Evolutionary conservation across 1,140 invertebrate genomes (phyloP), one percentile per base, ranked within the genome.

Genomic region (Hylaeus volcanicus): DNA sequence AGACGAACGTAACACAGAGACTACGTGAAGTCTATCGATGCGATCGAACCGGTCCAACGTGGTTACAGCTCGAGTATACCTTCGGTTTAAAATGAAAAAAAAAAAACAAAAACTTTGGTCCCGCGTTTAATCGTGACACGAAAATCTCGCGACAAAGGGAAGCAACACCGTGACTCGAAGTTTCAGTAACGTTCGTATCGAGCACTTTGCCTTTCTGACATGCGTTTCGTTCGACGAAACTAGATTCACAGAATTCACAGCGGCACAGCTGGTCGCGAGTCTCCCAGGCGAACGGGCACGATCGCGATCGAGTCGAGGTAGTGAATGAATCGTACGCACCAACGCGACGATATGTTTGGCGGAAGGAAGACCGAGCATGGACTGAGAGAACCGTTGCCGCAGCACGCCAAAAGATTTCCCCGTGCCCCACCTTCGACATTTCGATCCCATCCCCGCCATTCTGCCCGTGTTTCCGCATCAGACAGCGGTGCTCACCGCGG

Each of bases 401-500:
- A 79, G 68, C 75, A 79, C 68, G 56, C 75, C 76, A 76, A 61
- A 75, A 61, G 51, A 70, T 76, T 51, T 48, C 68, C 45, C 65
- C 6, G 1, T 56, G 48, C 48, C 60, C 41, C 79, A 39, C 73
- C 43, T 26, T 61, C 8, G n/a, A 1, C 76, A 61, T 53, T 39
- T 5, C 51, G 3, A 11, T 64, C 69, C 85, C 12, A 86, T 84
- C 85, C 85, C 85, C 61, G 48, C 77, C 43, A 37, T 5, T 5
- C 1, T 3, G 26, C 5, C 6, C 58, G 9, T 56, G 14, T 79
- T 86, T 86, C 85, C 76, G 77, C 81, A 83, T 86, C 55, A 66
- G 3, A 5, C 85, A 86, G 85, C 81, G 77, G 71, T 74, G 53
- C 81, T 82, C 81, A 82, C 0, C 1, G 2, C 12, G 0, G 11